Percentiles rank a stretch among this genome's conserved stretches.
phyloP scores from a whole-genome alignment of 2,888 invertebrate species.

The Digitonthophagus gazella region DNA sequence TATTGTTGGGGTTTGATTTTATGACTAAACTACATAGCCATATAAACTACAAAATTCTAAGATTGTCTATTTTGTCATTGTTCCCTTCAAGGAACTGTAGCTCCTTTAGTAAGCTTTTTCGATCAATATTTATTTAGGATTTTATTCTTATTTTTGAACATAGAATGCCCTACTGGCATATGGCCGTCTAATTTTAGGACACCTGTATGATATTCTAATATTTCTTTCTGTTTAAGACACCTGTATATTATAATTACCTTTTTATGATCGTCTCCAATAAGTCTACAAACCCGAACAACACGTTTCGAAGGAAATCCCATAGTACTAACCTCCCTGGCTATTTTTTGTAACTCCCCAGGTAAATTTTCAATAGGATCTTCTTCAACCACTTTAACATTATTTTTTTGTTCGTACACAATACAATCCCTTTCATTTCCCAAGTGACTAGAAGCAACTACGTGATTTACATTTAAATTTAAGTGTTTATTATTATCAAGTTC shows the following conservation, averaged over 20 bases:
- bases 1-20: too few relatives aligned
- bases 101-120: too few relatives aligned
- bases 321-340: constrained; percentile 72
- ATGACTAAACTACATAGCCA: too few relatives aligned
- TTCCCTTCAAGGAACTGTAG: too few relatives aligned
- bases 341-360: constrained; percentile 58
- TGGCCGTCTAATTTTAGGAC: too few relatives aligned
- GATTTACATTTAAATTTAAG: background rate
- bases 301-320: constrained; percentile 88
- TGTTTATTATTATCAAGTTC: constrained; percentile 53
- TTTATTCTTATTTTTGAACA: too few relatives aligned
- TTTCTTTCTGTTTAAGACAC: background rate
- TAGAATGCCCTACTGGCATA: too few relatives aligned
- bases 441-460: background rate
- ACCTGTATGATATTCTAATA: constrained; percentile 14
- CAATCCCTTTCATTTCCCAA: constrained; percentile 21
- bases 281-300: constrained; percentile 76
- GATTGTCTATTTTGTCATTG: too few relatives aligned
- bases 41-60: too few relatives aligned
- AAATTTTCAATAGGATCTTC: constrained; percentile 40
- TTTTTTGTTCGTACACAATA: background rate
- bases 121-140: too few relatives aligned
- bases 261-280: constrained; percentile 79
- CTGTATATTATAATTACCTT: constrained; percentile 58
- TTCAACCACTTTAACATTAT: constrained; percentile 25